Base-by-base conservation (phyloP, 2,113 vertebrate genomes). In the Sceloporus undulatus region DNA sequence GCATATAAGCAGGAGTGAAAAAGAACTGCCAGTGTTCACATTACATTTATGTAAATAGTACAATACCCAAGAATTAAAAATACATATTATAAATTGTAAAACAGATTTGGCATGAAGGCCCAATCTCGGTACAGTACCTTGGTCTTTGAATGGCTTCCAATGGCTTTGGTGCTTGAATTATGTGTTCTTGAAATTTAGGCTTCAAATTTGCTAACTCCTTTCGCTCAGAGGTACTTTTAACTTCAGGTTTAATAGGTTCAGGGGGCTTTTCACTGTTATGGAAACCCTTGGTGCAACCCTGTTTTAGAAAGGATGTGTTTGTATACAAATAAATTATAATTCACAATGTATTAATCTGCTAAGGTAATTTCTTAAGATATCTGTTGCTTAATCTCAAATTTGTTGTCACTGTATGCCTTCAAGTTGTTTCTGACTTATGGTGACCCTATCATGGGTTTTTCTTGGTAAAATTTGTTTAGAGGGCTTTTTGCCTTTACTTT, bases 221-320 rank as follows among this genome's bases (percentile, higher is more conserved):
- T 90, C 97, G 98, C 85, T 98, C 98, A 86, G 95, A 96, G 10
- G 97, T 98, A 87, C 97, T 97, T 90, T 97, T 99, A 88, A 99
- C 98, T 92, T 99, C 98, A 52, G 99, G 98, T 91, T 99, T 99
- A 81, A 99, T 97, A 6, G 99, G 98, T 93, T 98, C 98, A 4
- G 98, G 98, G 29, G 98, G 99, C 89, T 98, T 99, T 95, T 99
- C 98, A 62, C 98, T 98, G 93, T 98, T 99, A 93, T 99, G 99
- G n/a, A 96, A 95, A 76, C 98, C 99, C 91, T 98, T 99, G 29
- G 99, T 99, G 90, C 99, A 99, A 66, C 99, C 99, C 98, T 99
- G 75, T 91, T 40, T 77, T 4, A 59, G 7, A 92, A 94, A 93
- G 4, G 3, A 8, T 34, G 73, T 8, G 21, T 42, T 19, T 62